Evolutionary conservation across 2,888 invertebrate species (phyloP).

Genomic region (Diplolepis rosae): DNA sequence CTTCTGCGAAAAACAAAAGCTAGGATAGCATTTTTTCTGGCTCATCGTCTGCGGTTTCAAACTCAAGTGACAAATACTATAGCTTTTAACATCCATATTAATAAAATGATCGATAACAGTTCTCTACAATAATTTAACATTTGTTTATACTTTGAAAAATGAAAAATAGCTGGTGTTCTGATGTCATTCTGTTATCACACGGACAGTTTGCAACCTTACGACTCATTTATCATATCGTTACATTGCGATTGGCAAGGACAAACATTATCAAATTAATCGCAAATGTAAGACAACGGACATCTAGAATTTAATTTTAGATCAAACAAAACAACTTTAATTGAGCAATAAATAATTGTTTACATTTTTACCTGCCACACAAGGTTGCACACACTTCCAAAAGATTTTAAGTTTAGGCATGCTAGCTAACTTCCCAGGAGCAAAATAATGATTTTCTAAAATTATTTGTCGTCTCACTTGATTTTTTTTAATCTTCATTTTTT

Average conservation of each 20-base stretch:
- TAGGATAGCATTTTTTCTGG: neutral
- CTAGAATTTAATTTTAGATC: too few species aligned
- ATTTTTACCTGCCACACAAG: slow-evolving; percentile 43
- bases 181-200: too few species aligned
- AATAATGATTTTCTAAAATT: neutral
- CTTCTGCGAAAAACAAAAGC: neutral
- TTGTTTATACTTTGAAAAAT: neutral
- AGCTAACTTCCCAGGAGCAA: slow-evolving; percentile 31
- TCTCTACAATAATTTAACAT: too few species aligned
- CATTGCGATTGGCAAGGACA: neutral
- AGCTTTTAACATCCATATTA: neutral
- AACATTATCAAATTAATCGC: slow-evolving; percentile 3
- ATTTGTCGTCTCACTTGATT: neutral
- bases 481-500: neutral
- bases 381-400: slow-evolving; percentile 50
- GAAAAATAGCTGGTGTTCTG: too few species aligned
- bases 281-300: too few species aligned
- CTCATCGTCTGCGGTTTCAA: neutral
- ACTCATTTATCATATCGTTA: slow-evolving; percentile 3
- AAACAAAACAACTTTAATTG: neutral
- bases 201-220: too few species aligned
- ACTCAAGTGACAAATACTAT: neutral
- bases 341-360: neutral
- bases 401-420: slow-evolving; percentile 45
- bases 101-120: neutral